phyloP scores from a whole-genome alignment of 2,113 vertebrate species.

The Pedionomus torquatus region DNA sequence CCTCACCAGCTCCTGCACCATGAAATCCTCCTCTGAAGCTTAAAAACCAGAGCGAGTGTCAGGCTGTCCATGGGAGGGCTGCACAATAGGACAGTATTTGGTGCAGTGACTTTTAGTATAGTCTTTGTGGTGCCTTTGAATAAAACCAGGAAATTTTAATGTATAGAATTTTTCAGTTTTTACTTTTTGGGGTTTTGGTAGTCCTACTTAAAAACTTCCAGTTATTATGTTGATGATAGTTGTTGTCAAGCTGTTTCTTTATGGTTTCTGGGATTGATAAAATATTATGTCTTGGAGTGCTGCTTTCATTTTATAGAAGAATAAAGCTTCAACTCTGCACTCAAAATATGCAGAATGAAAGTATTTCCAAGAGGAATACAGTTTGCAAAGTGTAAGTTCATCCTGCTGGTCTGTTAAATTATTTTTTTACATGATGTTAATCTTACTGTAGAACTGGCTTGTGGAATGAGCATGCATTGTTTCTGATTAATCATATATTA shows the following conservation, averaged over 20 bases:
- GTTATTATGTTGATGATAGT: background rate
- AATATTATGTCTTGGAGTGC: background rate
- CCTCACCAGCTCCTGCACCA: background rate
- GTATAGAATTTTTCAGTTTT: background rate
- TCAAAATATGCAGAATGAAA: background rate
- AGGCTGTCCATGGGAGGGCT: fast-evolving
- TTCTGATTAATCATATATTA: background rate
- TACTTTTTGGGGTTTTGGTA: background rate
- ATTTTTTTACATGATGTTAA: background rate
- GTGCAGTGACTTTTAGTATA: background rate
- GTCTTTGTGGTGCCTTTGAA: background rate
- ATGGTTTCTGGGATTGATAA: background rate
- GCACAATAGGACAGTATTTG: background rate
- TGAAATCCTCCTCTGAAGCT: background rate
- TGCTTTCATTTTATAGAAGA: background rate
- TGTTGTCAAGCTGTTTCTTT: background rate
- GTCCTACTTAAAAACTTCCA: background rate
- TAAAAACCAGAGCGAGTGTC: background rate
- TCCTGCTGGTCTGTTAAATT: background rate
- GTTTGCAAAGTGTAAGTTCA: background rate
- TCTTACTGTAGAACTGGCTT: background rate
- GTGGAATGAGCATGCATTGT: background rate
- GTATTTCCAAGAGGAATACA: background rate
- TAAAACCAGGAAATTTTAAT: background rate
- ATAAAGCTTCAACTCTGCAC: background rate